phyloP scores from a whole-genome alignment of 1,140 invertebrate genomes.

The Plectrocnemia conspersa region DNA sequence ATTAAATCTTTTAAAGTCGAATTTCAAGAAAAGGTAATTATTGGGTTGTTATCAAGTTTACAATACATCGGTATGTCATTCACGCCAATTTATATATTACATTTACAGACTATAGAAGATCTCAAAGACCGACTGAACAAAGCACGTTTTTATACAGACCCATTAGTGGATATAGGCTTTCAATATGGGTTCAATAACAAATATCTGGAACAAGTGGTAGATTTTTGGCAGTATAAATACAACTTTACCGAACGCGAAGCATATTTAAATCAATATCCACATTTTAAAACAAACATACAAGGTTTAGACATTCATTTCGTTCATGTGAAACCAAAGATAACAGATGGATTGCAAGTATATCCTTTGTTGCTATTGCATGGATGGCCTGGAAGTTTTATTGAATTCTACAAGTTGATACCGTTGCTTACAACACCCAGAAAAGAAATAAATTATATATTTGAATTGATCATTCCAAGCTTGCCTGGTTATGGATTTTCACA shows the following conservation, averaged over 20 bases:
- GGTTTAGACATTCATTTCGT: slow-evolving; percentile 73
- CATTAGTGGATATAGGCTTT: slow-evolving; percentile 66
- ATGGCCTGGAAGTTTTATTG: slow-evolving; percentile 85
- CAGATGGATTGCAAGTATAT: slow-evolving; percentile 50
- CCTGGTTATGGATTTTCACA: slow-evolving; percentile 85
- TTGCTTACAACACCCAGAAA: slow-evolving; percentile 56
- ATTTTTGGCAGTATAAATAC: slow-evolving; percentile 72
- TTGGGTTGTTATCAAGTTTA: slow-evolving; percentile 3
- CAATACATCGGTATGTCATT: not conserved
- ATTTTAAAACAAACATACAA: slow-evolving; percentile 69
- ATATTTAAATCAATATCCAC: slow-evolving; percentile 65
- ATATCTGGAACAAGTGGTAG: slow-evolving; percentile 60
- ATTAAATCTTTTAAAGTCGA: slow-evolving; percentile 50
- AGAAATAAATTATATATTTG: slow-evolving; percentile 65
- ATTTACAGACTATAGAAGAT: slow-evolving; percentile 56
- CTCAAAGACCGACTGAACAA: slow-evolving; percentile 56
- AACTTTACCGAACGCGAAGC: slow-evolving; percentile 66
- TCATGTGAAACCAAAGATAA: slow-evolving; percentile 53
- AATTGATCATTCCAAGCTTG: slow-evolving; percentile 73
- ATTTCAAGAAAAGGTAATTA: slow-evolving; percentile 48
- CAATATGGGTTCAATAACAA: slow-evolving; percentile 73
- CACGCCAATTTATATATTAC: not conserved
- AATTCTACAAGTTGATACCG: slow-evolving; percentile 80
- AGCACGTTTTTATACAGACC: slow-evolving; percentile 49
- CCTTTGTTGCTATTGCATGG: slow-evolving; percentile 78